phyloP scores from a whole-genome alignment of 2,888 invertebrate species.

The Synergus laeviventris region DNA sequence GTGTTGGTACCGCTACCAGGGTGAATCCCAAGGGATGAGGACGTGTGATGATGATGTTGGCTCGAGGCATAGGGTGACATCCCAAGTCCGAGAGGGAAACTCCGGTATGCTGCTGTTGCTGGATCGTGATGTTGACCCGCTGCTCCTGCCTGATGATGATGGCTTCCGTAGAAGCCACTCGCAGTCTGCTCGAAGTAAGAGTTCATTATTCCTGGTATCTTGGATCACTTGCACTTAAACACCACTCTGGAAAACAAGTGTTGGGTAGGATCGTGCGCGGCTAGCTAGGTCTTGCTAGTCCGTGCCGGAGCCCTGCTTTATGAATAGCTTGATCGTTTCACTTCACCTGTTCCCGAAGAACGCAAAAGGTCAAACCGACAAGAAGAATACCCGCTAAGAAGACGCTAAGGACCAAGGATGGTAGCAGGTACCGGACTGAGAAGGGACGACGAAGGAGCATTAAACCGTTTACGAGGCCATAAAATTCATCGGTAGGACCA shows the following conservation, averaged over 20 bases:
- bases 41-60: constrained; percentile 83
- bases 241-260: constrained; percentile 60
- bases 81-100: constrained; percentile 90
- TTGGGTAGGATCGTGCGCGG: constrained; percentile 42
- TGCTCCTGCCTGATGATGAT: constrained; percentile 87
- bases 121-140: constrained; percentile 86
- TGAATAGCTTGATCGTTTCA: constrained; percentile 23
- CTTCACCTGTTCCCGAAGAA: constrained; percentile 21
- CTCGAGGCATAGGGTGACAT: constrained; percentile 89
- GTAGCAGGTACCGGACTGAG: constrained; percentile 47
- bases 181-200: constrained; percentile 95
- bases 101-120: constrained; percentile 85
- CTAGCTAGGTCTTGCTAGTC: constrained; percentile 52
- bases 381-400: constrained; percentile 40
- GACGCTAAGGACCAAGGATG: constrained; percentile 42
- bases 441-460: constrained; percentile 48
- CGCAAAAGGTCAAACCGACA: constrained; percentile 44
- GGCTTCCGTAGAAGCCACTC: constrained; percentile 92
- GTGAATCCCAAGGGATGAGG: constrained; percentile 78
- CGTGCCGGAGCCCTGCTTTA: constrained; percentile 43
- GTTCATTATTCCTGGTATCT: constrained; percentile 84
- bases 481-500: constrained; percentile 69
- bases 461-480: constrained; percentile 64
- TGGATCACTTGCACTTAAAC: constrained; percentile 69
- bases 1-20: constrained; percentile 83